These are phyloP conservation scores for Atherinomorus stipes DNA, from an alignment of 2,113 vertebrate species.

Conservation along the genomic window DNA sequence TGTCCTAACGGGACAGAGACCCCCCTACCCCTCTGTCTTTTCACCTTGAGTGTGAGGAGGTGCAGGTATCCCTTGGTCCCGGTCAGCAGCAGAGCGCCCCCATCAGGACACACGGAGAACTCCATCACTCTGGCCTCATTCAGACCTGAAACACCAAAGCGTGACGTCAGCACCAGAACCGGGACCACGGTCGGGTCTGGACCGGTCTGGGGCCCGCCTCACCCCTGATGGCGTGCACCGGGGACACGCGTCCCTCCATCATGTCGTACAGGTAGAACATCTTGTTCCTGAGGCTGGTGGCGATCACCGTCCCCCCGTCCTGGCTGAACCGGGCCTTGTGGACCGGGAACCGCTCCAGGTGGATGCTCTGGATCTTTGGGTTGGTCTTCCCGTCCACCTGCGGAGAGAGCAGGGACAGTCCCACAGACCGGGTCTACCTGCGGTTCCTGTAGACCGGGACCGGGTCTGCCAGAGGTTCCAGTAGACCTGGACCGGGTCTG, in stretches of 20 bases:
- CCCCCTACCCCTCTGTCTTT: no score
- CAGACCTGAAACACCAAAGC: conserved; percentile 82
- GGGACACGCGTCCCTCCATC: conserved; percentile 90
- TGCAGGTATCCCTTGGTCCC: conserved; percentile 92
- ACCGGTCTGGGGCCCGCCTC: neutral
- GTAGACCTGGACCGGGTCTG: no score
- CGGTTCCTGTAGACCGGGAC: no score
- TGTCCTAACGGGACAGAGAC: no score
- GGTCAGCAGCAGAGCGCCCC: conserved; percentile 88
- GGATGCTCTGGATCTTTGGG: conserved; percentile 94
- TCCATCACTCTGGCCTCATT: conserved; percentile 87
- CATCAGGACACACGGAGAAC: conserved; percentile 92
- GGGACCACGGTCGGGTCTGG: no score
- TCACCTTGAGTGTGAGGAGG: conserved; percentile 89
- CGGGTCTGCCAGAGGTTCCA: no score
- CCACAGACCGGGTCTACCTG: neutral
- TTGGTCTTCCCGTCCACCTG: conserved; percentile 96
- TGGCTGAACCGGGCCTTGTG: conserved; percentile 88
- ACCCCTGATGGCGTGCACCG: conserved; percentile 89
- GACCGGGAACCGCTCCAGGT: conserved; percentile 92
- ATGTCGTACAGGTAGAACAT: conserved; percentile 97
- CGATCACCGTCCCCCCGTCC: conserved; percentile 90
- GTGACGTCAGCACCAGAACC: no score
- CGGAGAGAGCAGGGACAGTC: fast-evolving
- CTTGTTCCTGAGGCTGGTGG: conserved; percentile 88